A percentile compares a stretch with the other conserved stretches of the same genome.
Evolutionary conservation across 2,888 invertebrate species (phyloP).

Genomic region (Chloromyia formosa): DNA sequence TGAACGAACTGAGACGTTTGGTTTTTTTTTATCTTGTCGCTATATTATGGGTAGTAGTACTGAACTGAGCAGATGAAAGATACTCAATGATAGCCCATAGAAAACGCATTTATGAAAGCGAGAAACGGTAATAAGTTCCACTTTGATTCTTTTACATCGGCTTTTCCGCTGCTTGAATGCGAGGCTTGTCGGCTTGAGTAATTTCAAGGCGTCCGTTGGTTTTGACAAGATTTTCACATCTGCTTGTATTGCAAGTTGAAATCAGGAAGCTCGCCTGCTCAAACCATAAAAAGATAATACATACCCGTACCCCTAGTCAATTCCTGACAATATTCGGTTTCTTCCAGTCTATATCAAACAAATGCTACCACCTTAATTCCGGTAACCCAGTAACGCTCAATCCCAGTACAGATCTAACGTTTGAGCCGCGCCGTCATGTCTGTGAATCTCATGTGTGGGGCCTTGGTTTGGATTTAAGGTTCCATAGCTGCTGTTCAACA

Average conservation of each 20-base stretch:
- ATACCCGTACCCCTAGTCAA: too few relatives aligned
- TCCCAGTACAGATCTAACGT: conserved; percentile 22
- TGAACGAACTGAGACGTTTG: conserved; percentile 14
- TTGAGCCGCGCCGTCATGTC: conserved; percentile 13
- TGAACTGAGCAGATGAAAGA: background rate
- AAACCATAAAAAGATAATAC: too few relatives aligned
- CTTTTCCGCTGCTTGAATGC: background rate
- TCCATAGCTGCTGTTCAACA: conserved; percentile 21
- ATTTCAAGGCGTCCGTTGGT: too few relatives aligned
- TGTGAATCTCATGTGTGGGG: conserved; percentile 19
- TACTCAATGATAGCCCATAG: conserved; percentile 22
- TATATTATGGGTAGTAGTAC: too few relatives aligned
- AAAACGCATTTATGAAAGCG: conserved; percentile 30
- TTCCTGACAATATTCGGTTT: too few relatives aligned
- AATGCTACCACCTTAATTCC: too few relatives aligned
- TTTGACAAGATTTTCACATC: background rate
- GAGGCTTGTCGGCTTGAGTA: background rate
- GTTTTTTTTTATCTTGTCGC: background rate
- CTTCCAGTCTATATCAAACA: too few relatives aligned
- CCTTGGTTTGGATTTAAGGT: conserved; percentile 15
- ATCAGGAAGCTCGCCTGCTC: too few relatives aligned
- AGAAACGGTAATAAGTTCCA: conserved; percentile 31
- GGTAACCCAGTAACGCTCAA: background rate
- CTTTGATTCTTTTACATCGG: conserved; percentile 28
- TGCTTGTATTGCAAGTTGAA: too few relatives aligned